Evolutionary conservation across 1,140 invertebrate genomes (phyloP), one percentile per base, ranked within the genome.

Genomic region (Drosophila insularis): DNA sequence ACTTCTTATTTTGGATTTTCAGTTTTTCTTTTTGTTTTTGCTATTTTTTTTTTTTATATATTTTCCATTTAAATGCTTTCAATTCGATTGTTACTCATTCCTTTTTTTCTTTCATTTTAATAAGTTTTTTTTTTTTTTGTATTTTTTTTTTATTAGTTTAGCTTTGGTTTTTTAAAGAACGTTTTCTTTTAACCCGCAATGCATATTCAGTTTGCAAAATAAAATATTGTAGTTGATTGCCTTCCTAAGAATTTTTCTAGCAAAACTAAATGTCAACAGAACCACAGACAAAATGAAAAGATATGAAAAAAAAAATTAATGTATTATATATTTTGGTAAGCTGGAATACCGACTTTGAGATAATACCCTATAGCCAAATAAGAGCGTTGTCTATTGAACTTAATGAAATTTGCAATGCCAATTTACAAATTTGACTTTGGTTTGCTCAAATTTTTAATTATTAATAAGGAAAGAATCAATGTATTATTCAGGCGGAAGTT

Each of bases 41-140:
- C 6, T 46, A 19, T 74, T 77, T 78, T 80, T 85, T 46, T 55
- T 75, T 69, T 59, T 74, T 78, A 71, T 55, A 46, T 63, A 71
- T 69, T 59, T 74, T 71, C 14, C 32, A 37, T 72, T 67, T 87
- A 87, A 87, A 87, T 87, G 84, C 84, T 65, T 74, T 74, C 70
- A 77, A 80, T 78, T 84, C 77, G 85, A 80, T 80, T 84, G 80
- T 82, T 79, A 68, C 14, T 56, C 43, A 21, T 50, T 50, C 7
- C 19, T 21, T 8, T 4, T 60, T 64, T 63, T 64, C 40, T 76
- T 60, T 61, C n/a, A n/a, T n/a, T n/a, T n/a, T n/a, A n/a, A n/a
- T 58, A 55, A 35, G 23, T 27, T 69, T 70, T 65, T 58, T 66
- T 40, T 35, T 71, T 64, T 72, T 56, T 68, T 66, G 63, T 56